These are phyloP conservation scores for Nudaria mundana DNA, from an alignment of 2,888 invertebrate genomes.

Conservation along the genomic window DNA sequence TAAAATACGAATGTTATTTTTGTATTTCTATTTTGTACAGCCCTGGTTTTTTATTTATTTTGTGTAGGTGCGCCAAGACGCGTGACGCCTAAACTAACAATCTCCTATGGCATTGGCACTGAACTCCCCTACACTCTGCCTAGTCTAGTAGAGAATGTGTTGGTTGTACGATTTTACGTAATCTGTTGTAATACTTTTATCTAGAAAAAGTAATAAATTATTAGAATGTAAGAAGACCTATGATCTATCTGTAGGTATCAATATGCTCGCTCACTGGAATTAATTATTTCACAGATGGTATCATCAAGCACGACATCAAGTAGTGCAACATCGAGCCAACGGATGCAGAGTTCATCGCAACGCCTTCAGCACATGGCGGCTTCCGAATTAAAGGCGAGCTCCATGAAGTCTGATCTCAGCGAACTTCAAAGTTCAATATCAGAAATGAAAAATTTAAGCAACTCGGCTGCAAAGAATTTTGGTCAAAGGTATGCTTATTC, in stretches of 20 bases:
- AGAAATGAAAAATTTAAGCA: slow-evolving; percentile 90
- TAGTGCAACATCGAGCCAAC: slow-evolving; percentile 82
- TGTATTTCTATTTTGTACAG: slow-evolving; percentile 65
- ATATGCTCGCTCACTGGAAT: no score
- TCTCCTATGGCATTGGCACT: slow-evolving; percentile 75
- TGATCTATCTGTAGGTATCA: no score
- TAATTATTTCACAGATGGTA: slow-evolving; percentile 62
- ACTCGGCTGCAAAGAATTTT: slow-evolving; percentile 67
- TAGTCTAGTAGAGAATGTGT: no score
- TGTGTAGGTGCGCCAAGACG: slow-evolving; percentile 73
- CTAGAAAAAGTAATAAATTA: neutral
- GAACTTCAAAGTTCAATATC: slow-evolving; percentile 92
- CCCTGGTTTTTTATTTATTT: slow-evolving; percentile 67
- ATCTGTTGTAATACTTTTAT: slow-evolving; percentile 3
- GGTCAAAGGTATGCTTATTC: slow-evolving; percentile 59
- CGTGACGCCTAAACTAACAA: slow-evolving; percentile 67
- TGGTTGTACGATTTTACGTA: no score
- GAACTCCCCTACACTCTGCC: slow-evolving; percentile 69
- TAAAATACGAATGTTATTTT: slow-evolving; percentile 56
- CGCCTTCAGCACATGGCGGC: slow-evolving; percentile 77
- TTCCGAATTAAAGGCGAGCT: slow-evolving; percentile 90
- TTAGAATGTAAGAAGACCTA: neutral
- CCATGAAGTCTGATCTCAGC: slow-evolving; percentile 89
- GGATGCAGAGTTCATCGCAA: slow-evolving; percentile 81
- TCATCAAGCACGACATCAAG: slow-evolving; percentile 82